A percentile compares a stretch with the other conserved stretches of the same genome.
Conservation (phyloP, 2,888 invertebrate species). For the Nudaria mundana region DNA sequence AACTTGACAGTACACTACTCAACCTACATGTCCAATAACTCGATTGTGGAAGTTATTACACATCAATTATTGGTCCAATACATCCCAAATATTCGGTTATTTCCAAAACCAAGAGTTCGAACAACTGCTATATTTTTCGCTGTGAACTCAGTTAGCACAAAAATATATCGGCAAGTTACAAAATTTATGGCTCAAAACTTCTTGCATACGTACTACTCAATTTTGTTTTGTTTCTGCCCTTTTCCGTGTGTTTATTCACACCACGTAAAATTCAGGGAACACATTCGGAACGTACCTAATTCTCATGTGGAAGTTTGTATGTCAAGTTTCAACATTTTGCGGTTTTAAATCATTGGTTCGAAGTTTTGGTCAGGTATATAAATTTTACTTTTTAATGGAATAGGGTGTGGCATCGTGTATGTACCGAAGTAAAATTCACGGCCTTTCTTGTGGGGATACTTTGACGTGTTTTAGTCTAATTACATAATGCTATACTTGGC, state of each 20-base stretch:
- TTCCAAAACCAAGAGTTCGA: constrained; percentile 17
- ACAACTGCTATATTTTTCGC: constrained; percentile 8
- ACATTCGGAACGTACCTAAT: neutral
- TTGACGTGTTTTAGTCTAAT: too few species aligned
- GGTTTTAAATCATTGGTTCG: constrained; percentile 6
- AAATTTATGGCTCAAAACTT: constrained; percentile 13
- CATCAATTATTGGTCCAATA: too few species aligned
- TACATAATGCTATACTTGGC: too few species aligned
- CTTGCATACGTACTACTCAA: constrained; percentile 1
- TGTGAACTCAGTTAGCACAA: constrained; percentile 3
- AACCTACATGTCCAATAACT: too few species aligned
- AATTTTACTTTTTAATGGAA: neutral
- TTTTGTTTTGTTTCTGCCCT: too few species aligned
- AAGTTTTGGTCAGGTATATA: neutral
- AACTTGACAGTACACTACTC: too few species aligned
- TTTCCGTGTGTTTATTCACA: too few species aligned
- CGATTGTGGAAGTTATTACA: too few species aligned
- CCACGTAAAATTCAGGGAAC: constrained; percentile 7
- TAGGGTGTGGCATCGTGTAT: too few species aligned
- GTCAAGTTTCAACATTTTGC: constrained; percentile 1
- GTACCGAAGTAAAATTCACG: too few species aligned
- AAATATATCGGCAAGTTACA: constrained; percentile 9
- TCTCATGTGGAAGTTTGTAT: constrained; percentile 6
- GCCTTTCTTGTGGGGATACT: too few species aligned
- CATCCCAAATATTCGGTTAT: constrained; percentile 20